Conservation (phyloP, 2,113 vertebrate genomes). For the Lates calcarifer region DNA sequence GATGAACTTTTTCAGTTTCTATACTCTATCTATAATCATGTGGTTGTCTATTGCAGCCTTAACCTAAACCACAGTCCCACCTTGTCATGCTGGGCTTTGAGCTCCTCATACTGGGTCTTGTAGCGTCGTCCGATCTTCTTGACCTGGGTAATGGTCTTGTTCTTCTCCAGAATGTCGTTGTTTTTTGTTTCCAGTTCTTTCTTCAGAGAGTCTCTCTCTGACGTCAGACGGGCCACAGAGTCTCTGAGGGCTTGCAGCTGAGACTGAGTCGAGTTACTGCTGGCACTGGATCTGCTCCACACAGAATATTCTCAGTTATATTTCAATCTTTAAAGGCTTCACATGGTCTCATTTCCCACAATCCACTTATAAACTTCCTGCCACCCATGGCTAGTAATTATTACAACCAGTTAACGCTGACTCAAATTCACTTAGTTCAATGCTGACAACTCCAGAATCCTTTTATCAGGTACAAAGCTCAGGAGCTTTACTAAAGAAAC, state of each 20-base stretch:
- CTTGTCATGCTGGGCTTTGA: slow-evolving; percentile 95
- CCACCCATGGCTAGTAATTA: background rate
- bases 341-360: background rate
- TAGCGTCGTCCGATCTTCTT: slow-evolving; percentile 98
- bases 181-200: slow-evolving; percentile 90
- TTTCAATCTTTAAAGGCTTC: background rate
- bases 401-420: too few relatives aligned
- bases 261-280: slow-evolving; percentile 89
- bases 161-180: slow-evolving; percentile 93
- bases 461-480: too few relatives aligned
- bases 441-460: too few relatives aligned
- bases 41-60: background rate
- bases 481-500: background rate
- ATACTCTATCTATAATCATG: background rate
- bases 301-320: background rate
- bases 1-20: background rate
- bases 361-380: background rate
- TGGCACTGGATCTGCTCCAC: slow-evolving; percentile 71
- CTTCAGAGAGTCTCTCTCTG: slow-evolving; percentile 89
- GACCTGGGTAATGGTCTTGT: slow-evolving; percentile 96
- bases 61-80: slow-evolving; percentile 64
- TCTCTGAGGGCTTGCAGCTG: slow-evolving; percentile 90
- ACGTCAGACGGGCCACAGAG: slow-evolving; percentile 85
- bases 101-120: slow-evolving; percentile 97
- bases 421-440: too few relatives aligned